phyloP scores from a whole-genome alignment of 2,888 invertebrate species.

The Carabus problematicus region DNA sequence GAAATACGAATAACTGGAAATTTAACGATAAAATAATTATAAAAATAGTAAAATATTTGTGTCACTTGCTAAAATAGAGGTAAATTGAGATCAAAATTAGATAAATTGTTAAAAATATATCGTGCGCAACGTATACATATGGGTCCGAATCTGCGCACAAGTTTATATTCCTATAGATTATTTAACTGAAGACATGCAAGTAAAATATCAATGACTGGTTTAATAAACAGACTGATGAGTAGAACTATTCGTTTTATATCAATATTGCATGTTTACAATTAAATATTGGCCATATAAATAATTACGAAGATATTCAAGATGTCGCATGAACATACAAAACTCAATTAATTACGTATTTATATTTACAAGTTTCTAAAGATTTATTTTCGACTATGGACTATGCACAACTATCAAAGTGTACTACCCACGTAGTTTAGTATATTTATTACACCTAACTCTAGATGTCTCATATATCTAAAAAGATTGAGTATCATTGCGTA shows the following conservation, averaged over 20 bases:
- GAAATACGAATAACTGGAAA: background rate
- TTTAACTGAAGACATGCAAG: no score
- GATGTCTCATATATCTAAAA: conserved; percentile 12
- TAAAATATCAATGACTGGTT: no score
- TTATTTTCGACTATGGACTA: background rate
- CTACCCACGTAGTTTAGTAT: no score
- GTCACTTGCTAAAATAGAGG: no score
- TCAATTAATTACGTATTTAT: conserved; percentile 5
- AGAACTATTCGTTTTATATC: no score
- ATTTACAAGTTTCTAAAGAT: background rate
- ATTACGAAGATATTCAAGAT: background rate
- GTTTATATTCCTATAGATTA: no score
- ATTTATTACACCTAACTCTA: no score
- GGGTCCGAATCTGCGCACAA: no score
- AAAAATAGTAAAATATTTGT: background rate
- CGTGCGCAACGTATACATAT: no score
- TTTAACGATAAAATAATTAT: background rate
- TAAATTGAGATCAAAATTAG: background rate
- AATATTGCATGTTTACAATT: no score
- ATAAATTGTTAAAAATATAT: background rate
- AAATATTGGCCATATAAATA: background rate
- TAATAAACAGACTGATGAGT: no score
- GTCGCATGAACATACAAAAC: background rate
- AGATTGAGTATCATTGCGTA: conserved; percentile 25
- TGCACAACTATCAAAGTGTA: no score